Evolutionary conservation across 2,888 invertebrate genomes (phyloP).

Genomic region (Phlogophora meticulosa): DNA sequence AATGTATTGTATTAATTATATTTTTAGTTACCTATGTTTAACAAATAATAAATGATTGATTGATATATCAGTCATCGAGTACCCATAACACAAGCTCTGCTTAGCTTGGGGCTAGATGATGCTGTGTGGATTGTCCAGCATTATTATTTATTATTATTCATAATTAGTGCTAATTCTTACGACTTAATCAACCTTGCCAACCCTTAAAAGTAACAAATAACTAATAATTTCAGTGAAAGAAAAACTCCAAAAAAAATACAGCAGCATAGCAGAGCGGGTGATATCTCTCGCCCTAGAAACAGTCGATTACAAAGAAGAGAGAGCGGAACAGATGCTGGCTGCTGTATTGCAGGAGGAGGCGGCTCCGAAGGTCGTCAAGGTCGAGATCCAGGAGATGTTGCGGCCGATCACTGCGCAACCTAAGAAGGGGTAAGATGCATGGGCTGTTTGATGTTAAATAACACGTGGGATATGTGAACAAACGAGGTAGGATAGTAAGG

Average conservation of each 20-base stretch:
- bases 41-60: too few species aligned
- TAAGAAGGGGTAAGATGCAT: slow-evolving; percentile 79
- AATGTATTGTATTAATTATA: too few species aligned
- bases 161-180: too few species aligned
- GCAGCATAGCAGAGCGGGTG: slow-evolving; percentile 94
- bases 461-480: background rate
- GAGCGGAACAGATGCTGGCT: slow-evolving; percentile 95
- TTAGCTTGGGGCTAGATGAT: too few species aligned
- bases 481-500: slow-evolving; percentile 28
- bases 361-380: slow-evolving; percentile 70
- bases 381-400: slow-evolving; percentile 72
- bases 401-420: slow-evolving; percentile 67
- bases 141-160: too few species aligned
- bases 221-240: slow-evolving; percentile 91
- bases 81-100: too few species aligned
- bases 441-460: slow-evolving; percentile 49
- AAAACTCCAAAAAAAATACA: slow-evolving; percentile 93
- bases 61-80: too few species aligned
- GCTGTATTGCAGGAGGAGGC: slow-evolving; percentile 93
- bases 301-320: slow-evolving; percentile 95
- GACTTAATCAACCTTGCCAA: too few species aligned
- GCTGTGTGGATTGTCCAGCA: too few species aligned
- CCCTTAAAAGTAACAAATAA: too few species aligned
- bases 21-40: too few species aligned
- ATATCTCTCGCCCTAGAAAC: slow-evolving; percentile 96